Evolutionary conservation across 2,113 vertebrate genomes (phyloP), one percentile per base, ranked within the genome.

Genomic region (Eulacestoma nigropectus): DNA sequence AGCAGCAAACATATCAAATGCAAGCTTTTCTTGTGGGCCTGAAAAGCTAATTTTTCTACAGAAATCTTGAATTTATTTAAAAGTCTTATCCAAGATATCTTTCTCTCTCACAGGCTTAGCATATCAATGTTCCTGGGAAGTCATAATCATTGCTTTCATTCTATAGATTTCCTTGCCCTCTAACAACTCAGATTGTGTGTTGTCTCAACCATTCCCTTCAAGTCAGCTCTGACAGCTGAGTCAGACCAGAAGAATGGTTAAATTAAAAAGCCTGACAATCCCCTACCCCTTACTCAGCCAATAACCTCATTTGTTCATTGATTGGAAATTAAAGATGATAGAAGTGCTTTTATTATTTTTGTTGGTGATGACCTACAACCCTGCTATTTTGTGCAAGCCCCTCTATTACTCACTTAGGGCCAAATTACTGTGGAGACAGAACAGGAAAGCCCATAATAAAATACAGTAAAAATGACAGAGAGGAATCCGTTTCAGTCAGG

Each of bases 131-230:
- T 93, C 69, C 74, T 92, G 59, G 83, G 65, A 92, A 93, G 29
- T 89, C 83, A 90, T 96, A 95, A 96, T 95, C 88, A 96, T 90
- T 95, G 93, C 86, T 96, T 96, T 96, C 96, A 57, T 95, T 95
- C 95, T 95, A 95, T 96, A 93, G 90, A 94, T 97, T 96, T 96
- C 73, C 85, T 89, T 96, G 96, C 95, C 95, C 92, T 94, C 95
- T 92, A 94, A 94, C 90, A 86, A 84, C 85, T 88, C 52, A 94
- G 88, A 94, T 84, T 93, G 44, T 86, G 81, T 95, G 93, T 95
- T 97, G 96, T 95, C 92, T 96, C 91, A 94, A 77, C 82, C 67
- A 30, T 55, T 78, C 42, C 80, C 93, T 88, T 93, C 89, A 86
- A 95, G 70, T 90, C 95, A 86, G 77, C 57, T 95, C 95, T 97